Evolutionary conservation across 1,140 invertebrate species (phyloP).

Genomic region (Drosophila pandora): DNA sequence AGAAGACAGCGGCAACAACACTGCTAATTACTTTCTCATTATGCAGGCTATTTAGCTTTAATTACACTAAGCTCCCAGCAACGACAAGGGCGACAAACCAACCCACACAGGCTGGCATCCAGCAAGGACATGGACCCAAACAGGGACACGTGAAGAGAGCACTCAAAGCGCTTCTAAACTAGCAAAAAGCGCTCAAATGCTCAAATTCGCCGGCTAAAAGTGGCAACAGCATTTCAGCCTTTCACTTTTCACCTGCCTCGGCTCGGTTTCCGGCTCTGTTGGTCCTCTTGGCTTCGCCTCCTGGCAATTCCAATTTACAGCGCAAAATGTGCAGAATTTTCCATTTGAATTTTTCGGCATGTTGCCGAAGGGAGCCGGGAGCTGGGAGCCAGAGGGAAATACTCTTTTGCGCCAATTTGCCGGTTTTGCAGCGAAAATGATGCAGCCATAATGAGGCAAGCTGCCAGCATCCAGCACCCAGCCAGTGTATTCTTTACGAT

Average conservation of each 20-base stretch:
- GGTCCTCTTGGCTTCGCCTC: conserved; percentile 16
- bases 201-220: conserved; percentile 55
- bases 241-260: conserved; percentile 71
- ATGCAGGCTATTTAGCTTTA: conserved; percentile 83
- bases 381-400: neutral
- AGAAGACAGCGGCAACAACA: conserved; percentile 61
- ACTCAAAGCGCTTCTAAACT: conserved; percentile 54
- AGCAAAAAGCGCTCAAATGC: conserved; percentile 65
- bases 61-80: conserved; percentile 76
- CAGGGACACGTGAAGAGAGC: conserved; percentile 19
- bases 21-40: conserved; percentile 83
- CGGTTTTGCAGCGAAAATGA: conserved; percentile 38
- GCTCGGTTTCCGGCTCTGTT: conserved; percentile 2
- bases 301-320: conserved; percentile 50
- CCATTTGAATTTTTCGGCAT: conserved; percentile 56
- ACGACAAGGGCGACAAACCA: conserved; percentile 57
- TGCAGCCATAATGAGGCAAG: conserved; percentile 42
- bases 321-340: conserved; percentile 69
- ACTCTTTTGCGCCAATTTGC: conserved; percentile 56
- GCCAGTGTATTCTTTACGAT: conserved; percentile 34
- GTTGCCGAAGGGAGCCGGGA: neutral
- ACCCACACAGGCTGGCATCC: conserved; percentile 7
- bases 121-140: conserved; percentile 2
- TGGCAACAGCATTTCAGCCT: conserved; percentile 64
- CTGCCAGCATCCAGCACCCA: neutral